A percentile compares a stretch with the other conserved stretches of the same genome.
Conservation (phyloP, 2,797 vertebrate genomes). For the Orestias chungarensis region DNA sequence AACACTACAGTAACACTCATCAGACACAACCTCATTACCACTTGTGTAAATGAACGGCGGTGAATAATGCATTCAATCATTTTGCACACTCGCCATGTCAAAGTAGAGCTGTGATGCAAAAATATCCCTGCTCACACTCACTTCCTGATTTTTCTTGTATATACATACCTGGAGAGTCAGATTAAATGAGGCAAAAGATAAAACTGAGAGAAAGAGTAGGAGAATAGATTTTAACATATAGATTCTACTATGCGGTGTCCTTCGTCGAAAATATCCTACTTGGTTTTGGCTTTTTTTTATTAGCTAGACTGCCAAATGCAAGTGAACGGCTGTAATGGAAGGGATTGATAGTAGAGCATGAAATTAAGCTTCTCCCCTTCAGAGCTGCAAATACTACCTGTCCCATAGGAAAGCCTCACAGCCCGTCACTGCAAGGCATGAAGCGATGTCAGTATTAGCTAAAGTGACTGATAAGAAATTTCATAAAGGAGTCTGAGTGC, state of each 20-base stretch:
- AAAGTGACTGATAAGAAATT: constrained; percentile 3
- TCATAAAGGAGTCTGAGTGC: constrained; percentile 21
- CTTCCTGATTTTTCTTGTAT: constrained; percentile 65
- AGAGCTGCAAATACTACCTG: constrained; percentile 17
- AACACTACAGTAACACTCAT: constrained; percentile 54
- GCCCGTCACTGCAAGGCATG: constrained; percentile 24
- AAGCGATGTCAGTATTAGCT: constrained; percentile 26
- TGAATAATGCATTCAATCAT: constrained; percentile 44
- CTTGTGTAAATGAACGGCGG: constrained; percentile 12
- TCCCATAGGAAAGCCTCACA: constrained; percentile 13
- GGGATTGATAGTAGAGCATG: constrained; percentile 59
- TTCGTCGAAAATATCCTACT: constrained; percentile 57
- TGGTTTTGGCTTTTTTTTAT: constrained; percentile 53
- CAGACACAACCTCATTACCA: constrained; percentile 20
- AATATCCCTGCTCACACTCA: constrained; percentile 36
- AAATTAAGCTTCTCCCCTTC: constrained; percentile 42
- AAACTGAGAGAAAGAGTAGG: constrained; percentile 22
- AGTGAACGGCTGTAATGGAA: constrained; percentile 43
- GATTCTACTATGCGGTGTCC: constrained; percentile 37
- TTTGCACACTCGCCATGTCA: constrained; percentile 35
- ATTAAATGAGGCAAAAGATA: constrained; percentile 43
- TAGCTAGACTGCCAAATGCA: constrained; percentile 53
- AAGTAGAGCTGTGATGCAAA: constrained; percentile 22
- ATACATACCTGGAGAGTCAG: constrained; percentile 67
- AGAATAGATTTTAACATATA: constrained; percentile 47